Base-by-base conservation (phyloP, 2,797 vertebrate genomes). In the Megalops cyprinoides region DNA sequence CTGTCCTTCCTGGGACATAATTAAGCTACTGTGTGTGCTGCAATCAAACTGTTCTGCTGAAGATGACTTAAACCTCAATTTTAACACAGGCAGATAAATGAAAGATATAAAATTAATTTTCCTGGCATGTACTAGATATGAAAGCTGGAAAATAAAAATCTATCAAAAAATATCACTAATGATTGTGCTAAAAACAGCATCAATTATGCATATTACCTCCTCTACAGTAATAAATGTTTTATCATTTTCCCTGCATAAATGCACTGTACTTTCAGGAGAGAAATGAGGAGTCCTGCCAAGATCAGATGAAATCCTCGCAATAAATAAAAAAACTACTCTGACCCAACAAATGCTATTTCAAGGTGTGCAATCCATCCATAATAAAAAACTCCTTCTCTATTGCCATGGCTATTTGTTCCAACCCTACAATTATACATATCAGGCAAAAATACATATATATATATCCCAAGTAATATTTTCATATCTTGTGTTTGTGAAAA, bases 121-220 rank as follows among this genome's bases (percentile, higher is more conserved):
- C 92, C 94, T 91, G 88, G 92, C 94, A 95, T 96, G 93, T 96
- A 95, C 96, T 96, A 95, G 94, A 95, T 95, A 95, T 95, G 92
- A 94, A 96, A 96, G 95, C 89, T 18, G 92, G 90, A n/a, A 89
- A 93, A 92, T 94, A 95, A 96, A 96, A 97, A 97, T 96, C 95
- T 97, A 97, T 97, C 95, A 96, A 91, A 92, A 65, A 97, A 97
- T 97, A 97, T 97, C 96, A 96, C 97, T 99, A 99, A 99, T 98
- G 97, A 98, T 97, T 97, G 96, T 97, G 97, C 97, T 99, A 99
- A 99, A 99, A 99, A 98, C 97, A 96, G 97, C 96, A 98, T 99
- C 97, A 99, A 99, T 99, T 98, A 99, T 99, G 97, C 96, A 99
- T 98, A 98, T 97, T 97, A 97, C 95, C 96, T 96, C 96, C 95